Conservation (phyloP, 2,888 invertebrate species). For the Halictus ligatus region DNA sequence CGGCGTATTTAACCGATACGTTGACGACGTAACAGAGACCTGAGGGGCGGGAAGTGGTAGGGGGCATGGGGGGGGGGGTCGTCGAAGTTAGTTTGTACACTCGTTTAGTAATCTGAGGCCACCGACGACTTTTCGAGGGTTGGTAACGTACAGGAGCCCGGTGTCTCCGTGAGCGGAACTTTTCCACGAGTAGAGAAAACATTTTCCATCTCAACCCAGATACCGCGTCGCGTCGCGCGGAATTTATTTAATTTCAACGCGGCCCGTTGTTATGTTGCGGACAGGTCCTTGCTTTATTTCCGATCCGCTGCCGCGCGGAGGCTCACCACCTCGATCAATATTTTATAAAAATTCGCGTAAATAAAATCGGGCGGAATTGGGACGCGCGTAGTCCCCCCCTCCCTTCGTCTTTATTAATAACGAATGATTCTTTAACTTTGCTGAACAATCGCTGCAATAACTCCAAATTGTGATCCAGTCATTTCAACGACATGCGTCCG, state of each 20-base stretch:
- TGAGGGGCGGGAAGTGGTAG: background rate
- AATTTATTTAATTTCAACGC: slow-evolving; percentile 27
- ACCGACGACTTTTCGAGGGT: slow-evolving; percentile 11
- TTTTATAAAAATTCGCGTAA: slow-evolving; percentile 49
- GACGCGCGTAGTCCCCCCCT: slow-evolving; percentile 12
- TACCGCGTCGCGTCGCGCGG: background rate
- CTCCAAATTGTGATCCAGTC: background rate
- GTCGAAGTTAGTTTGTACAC: slow-evolving; percentile 14
- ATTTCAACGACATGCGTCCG: no score
- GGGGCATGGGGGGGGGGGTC: background rate
- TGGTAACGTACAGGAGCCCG: background rate
- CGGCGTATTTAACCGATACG: slow-evolving; percentile 6
- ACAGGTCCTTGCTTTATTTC: slow-evolving; percentile 33
- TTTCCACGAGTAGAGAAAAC: background rate
- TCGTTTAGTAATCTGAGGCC: background rate
- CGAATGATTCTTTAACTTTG: background rate
- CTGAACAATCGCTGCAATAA: background rate
- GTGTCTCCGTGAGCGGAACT: background rate
- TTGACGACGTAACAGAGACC: background rate
- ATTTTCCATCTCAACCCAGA: slow-evolving; percentile 17
- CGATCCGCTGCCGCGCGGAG: slow-evolving; percentile 15
- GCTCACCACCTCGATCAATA: slow-evolving; percentile 48
- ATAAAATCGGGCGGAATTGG: slow-evolving; percentile 50
- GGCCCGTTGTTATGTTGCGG: slow-evolving; percentile 17
- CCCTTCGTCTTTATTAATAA: background rate